A percentile compares a stretch with the other conserved stretches of the same genome.
These are phyloP conservation scores for Cyaniris semiargus DNA, from an alignment of 2,888 invertebrate genomes.

Conservation along the genomic window DNA sequence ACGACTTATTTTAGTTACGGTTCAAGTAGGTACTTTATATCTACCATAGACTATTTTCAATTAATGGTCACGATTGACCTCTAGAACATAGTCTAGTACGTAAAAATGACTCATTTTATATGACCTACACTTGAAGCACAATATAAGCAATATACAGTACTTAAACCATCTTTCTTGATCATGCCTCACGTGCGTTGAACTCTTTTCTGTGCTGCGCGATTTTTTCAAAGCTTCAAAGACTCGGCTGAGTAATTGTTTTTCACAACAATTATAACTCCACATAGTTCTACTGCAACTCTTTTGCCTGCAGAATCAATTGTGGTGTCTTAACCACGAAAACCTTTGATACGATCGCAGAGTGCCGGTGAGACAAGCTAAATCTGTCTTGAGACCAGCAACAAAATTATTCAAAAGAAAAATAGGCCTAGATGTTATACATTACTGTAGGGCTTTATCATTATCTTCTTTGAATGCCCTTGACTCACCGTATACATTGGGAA, in stretches of 20 bases:
- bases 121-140: neutral
- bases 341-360: no score
- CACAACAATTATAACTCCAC: neutral
- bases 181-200: neutral
- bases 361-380: no score
- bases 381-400: no score
- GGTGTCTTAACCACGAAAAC: no score
- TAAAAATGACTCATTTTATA: constrained; percentile 6
- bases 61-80: constrained; percentile 9
- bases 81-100: neutral
- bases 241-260: neutral
- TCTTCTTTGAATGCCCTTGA: no score
- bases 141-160: neutral
- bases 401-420: no score
- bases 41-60: neutral
- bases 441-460: no score
- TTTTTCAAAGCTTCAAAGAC: neutral
- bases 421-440: no score
- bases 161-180: neutral
- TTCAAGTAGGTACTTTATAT: no score
- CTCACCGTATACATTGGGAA: no score
- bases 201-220: neutral
- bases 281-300: no score
- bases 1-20: neutral
- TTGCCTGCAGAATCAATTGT: no score